Conservation (phyloP, 2,797 vertebrate species). For the Parauchenoglanis punctatus region DNA sequence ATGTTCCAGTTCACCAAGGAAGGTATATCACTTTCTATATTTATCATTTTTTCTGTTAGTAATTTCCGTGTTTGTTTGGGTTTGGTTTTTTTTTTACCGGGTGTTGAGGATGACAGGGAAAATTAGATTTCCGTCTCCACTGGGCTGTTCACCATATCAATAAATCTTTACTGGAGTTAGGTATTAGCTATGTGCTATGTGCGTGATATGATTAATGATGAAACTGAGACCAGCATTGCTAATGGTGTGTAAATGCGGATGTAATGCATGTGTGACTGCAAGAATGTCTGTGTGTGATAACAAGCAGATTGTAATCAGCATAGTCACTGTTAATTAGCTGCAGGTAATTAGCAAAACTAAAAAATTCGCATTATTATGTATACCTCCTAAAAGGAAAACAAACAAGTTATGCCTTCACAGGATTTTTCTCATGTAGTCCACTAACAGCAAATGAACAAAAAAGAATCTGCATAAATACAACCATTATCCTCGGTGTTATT, state of each 20-base stretch:
- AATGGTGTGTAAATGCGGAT: constrained; percentile 11
- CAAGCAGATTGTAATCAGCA: constrained; percentile 35
- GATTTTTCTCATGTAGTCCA: neutral
- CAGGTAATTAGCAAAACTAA: constrained; percentile 28
- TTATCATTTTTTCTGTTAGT: neutral
- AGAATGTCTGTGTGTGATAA: constrained; percentile 29
- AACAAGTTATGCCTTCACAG: neutral
- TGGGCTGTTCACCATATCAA: constrained; percentile 9
- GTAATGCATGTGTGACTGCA: constrained; percentile 15
- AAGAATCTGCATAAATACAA: neutral
- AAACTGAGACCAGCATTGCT: neutral
- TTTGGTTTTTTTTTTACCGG: neutral
- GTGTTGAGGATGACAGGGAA: neutral
- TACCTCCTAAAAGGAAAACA: neutral
- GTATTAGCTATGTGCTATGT: constrained; percentile 15
- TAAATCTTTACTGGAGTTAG: constrained; percentile 7
- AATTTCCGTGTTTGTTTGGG: neutral
- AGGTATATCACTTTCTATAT: neutral
- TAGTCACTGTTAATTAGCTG: constrained; percentile 35
- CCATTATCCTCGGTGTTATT: neutral
- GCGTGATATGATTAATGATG: constrained; percentile 33
- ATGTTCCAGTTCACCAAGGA: constrained; percentile 2
- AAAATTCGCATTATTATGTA: neutral
- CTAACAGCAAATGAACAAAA: neutral
- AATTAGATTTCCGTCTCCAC: constrained; percentile 11